phyloP scores from a whole-genome alignment of 2,888 invertebrate genomes.

The Sesia apiformis region DNA sequence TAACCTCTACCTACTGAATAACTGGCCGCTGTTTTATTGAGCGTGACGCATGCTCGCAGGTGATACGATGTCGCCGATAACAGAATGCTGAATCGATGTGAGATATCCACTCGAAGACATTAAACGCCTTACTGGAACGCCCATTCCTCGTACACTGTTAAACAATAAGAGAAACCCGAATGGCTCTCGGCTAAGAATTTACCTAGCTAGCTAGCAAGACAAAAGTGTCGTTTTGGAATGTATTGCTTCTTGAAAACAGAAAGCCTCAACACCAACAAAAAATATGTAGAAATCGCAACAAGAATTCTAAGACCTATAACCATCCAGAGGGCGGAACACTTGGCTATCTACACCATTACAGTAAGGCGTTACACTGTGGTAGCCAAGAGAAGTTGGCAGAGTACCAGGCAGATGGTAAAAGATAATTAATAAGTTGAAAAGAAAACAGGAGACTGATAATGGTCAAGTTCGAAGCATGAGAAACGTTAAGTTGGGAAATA shows the following conservation, averaged over 20 bases:
- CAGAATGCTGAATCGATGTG: background rate
- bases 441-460: background rate
- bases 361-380: conserved; percentile 22
- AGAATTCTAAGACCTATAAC: background rate
- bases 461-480: background rate
- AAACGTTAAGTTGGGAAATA: background rate
- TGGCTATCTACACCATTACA: conserved; percentile 21
- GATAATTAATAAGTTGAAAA: background rate
- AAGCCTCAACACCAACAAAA: background rate
- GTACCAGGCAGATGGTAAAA: conserved; percentile 1
- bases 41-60: conserved; percentile 34
- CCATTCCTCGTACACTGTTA: conserved; percentile 19
- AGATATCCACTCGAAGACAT: background rate
- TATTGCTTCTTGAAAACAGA: no score
- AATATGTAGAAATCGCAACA: background rate
- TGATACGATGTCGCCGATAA: conserved; percentile 13
- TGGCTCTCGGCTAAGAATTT: no score
- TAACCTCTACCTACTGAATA: conserved; percentile 33
- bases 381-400: conserved; percentile 36
- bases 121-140: conserved; percentile 16
- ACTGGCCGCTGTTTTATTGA: conserved; percentile 31
- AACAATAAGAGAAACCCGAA: conserved; percentile 1
- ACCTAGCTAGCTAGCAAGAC: no score
- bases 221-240: no score
- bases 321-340: conserved; percentile 20